Base-by-base conservation (phyloP, 2,888 invertebrate genomes). In the Glaucopsyche alexis region DNA sequence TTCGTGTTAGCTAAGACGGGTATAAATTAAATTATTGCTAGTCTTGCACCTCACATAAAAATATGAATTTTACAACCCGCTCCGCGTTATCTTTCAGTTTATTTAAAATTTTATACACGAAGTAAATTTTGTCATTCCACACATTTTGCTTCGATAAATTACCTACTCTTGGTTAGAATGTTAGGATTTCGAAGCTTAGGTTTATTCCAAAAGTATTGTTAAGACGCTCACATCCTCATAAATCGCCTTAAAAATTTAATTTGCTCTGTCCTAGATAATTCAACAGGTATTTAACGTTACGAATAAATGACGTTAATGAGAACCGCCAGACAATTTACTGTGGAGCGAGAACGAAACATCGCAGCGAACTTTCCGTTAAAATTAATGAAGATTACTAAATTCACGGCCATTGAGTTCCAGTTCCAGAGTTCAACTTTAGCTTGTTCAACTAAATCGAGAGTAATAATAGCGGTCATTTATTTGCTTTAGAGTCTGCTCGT, bases 301-400 rank as follows among this genome's bases (percentile, higher is more conserved):
- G 49, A 47, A 69, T 69, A 49, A 29, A 14, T 47, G 47, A 49
- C 69, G 69, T 49, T 49, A 69, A 69, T 69, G 49, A 47, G 69
- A 69, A 69, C 49, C 49, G 29, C 47, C 49, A 11, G 69, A 69
- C 69, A 19, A 69, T 69, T 69, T 69, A 72, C 49, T 72, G 72
- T 65, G 67, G 82, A 82, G 83, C 84, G 85, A 87, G 80, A 82
- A 83, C 81, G 82, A 85, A 83, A 83, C 82, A 82, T 78, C 79
- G 82, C 85, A 87, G 85, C 87, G 85, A 88, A 90, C 84, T 90
- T 88, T 81, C 85, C 83, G 84, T 85, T 84, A 83, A 90, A 92
- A 92, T 91, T 91, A 92, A 92, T 92, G 90, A 88, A 92, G 91
- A 92, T 93, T 90, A 91, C 88, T 87, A 90, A 91, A 91, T 92